phyloP scores from a whole-genome alignment of 2,113 vertebrate genomes.

The Podocnemis expansa region DNA sequence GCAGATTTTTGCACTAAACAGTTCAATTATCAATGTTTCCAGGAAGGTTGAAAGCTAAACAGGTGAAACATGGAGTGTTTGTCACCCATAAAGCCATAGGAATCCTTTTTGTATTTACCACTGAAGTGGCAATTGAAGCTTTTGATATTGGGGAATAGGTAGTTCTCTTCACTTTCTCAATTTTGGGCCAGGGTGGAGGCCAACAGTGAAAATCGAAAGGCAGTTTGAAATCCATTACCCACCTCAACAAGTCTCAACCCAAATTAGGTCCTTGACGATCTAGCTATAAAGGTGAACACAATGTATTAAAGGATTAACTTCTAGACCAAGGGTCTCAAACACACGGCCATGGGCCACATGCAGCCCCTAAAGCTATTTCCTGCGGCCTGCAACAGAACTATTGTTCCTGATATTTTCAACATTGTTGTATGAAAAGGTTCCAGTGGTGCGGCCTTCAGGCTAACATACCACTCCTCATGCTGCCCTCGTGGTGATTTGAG shows the following conservation, averaged over 20 bases:
- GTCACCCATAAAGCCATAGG: background rate
- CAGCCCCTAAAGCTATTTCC: too few relatives aligned
- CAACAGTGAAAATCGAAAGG: background rate
- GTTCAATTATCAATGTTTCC: background rate
- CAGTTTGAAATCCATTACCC: background rate
- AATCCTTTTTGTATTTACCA: fast-evolving
- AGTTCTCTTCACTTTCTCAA: background rate
- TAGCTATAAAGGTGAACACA: background rate
- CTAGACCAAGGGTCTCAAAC: too few relatives aligned
- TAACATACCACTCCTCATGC: too few relatives aligned
- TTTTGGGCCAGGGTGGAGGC: background rate
- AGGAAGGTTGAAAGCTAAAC: background rate
- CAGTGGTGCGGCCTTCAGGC: too few relatives aligned
- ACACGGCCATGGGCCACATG: too few relatives aligned
- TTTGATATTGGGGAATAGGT: fast-evolving
- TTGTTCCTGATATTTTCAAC: too few relatives aligned
- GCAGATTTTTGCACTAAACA: fast-evolving
- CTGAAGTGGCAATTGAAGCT: background rate
- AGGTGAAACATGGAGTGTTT: fast-evolving
- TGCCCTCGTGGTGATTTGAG: too few relatives aligned
- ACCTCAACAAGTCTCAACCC: background rate
- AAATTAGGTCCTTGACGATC: background rate
- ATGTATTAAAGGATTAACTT: background rate
- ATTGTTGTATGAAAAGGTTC: too few relatives aligned
- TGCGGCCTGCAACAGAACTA: too few relatives aligned